Evolutionary conservation across 2,113 vertebrate species (phyloP), one percentile per base, ranked within the genome.

Genomic region (Ailuropoda melanoleuca): DNA sequence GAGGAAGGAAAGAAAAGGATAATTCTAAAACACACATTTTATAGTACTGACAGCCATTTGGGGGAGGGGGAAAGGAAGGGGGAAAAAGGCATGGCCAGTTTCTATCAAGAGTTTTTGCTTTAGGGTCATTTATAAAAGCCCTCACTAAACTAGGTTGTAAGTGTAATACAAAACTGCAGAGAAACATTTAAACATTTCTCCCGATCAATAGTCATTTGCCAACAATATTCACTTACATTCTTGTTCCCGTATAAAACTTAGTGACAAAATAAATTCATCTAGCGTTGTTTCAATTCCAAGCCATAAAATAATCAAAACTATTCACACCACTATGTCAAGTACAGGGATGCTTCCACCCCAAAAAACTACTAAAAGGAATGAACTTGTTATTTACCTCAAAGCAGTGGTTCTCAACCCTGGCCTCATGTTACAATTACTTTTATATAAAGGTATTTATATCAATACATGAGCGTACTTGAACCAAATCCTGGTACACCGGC

Each of bases 181-280:
- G 98, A 98, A 98, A 98, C 97, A 93, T 98, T 99, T 98, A 99
- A 98, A 98, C 97, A 97, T 97, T 97, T 98, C 97, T 98, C 95
- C 92, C 98, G 97, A 99, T 99, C 99, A 98, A 99, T 98, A 98
- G 98, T 98, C 98, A 98, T 98, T 99, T 98, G 97, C 98, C 98
- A 98, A 98, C 98, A 97, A 98, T 96, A 98, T 98, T 98, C 98
- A 96, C 98, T 99, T 96, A 97, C 91, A 96, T 98, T 98, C 98
- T 98, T 98, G 98, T 98, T 97, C 93, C 97, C 0, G 2, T 97
- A 97, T 97, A 98, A 98, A 98, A 97, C 97, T 95, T 78, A 93
- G 48, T 46, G 94, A 98, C 85, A 98, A 98, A 98, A 98, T 98
- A 96, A 98, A 96, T 98, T 93, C 90, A 98, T 97, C 97, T 96